These are phyloP conservation scores for Microctonus hyperodae DNA, from an alignment of 2,888 invertebrate genomes.

Conservation along the genomic window DNA sequence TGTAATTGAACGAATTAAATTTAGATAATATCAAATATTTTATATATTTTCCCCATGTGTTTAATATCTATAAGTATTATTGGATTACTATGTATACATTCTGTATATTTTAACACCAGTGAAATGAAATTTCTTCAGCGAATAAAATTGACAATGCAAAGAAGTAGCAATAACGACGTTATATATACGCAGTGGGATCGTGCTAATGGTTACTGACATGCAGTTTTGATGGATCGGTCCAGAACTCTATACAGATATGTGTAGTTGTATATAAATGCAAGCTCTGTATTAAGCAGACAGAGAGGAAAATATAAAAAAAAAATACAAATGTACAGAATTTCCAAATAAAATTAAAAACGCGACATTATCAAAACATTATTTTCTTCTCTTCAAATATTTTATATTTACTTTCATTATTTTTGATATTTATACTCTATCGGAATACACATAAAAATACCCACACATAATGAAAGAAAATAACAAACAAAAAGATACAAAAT, in stretches of 20 bases:
- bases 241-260: conserved; percentile 39
- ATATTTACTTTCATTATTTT: conserved; percentile 8
- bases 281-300: too few relatives aligned
- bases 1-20: too few relatives aligned
- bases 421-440: not conserved
- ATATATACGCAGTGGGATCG: conserved; percentile 61
- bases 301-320: too few relatives aligned
- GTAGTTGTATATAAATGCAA: not conserved
- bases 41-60: too few relatives aligned
- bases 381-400: not conserved
- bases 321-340: not conserved
- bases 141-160: conserved; percentile 6
- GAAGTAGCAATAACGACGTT: conserved; percentile 42
- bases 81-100: not conserved
- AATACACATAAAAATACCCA: not conserved
- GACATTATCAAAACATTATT: not conserved
- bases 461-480: not conserved
- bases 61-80: not conserved
- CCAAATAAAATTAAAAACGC: not conserved
- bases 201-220: conserved; percentile 72
- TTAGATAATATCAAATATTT: too few relatives aligned
- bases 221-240: conserved; percentile 69
- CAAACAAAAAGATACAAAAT: not conserved
- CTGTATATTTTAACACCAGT: conserved; percentile 23
- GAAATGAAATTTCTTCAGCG: conserved; percentile 21